phyloP scores from a whole-genome alignment of 2,888 invertebrate genomes.

The Bellardia bayeri region DNA sequence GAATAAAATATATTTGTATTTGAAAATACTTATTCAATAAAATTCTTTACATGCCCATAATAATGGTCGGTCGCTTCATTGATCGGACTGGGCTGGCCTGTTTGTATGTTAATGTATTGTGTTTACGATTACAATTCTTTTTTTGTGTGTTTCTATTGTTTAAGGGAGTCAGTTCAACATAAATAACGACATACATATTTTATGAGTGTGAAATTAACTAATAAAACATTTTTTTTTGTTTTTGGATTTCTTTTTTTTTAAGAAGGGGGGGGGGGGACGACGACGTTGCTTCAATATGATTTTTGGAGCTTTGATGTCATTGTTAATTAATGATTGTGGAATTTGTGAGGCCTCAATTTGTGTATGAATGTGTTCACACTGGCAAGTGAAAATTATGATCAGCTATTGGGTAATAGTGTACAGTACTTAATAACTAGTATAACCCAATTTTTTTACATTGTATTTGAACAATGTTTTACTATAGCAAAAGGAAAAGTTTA shows the following conservation, averaged over 20 bases:
- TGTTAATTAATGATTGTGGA: conserved; percentile 33
- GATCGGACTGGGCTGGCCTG: background rate
- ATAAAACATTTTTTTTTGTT: conserved; percentile 5
- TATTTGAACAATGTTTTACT: too few species aligned
- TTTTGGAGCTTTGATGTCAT: conserved; percentile 24
- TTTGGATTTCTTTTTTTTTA: background rate
- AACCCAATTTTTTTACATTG: too few species aligned
- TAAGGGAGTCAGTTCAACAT: conserved; percentile 21
- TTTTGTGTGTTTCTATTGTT: conserved; percentile 11
- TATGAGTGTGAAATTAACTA: background rate
- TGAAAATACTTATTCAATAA: conserved; percentile 9
- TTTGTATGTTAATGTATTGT: conserved; percentile 3
- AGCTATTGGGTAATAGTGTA: background rate
- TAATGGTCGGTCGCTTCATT: conserved; percentile 1
- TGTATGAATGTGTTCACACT: conserved; percentile 8
- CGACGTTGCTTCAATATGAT: background rate
- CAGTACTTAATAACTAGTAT: too few species aligned
- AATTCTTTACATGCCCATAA: conserved; percentile 44
- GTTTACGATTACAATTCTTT: conserved; percentile 22
- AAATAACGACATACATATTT: conserved; percentile 16
- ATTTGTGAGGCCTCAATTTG: conserved; percentile 13
- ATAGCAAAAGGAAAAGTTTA: too few species aligned
- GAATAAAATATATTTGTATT: background rate
- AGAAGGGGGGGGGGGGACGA: background rate
- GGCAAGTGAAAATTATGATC: background rate